Percentiles rank a stretch among this genome's conserved stretches.
phyloP scores from a whole-genome alignment of 2,888 invertebrate species.

The Drosophila formosana region DNA sequence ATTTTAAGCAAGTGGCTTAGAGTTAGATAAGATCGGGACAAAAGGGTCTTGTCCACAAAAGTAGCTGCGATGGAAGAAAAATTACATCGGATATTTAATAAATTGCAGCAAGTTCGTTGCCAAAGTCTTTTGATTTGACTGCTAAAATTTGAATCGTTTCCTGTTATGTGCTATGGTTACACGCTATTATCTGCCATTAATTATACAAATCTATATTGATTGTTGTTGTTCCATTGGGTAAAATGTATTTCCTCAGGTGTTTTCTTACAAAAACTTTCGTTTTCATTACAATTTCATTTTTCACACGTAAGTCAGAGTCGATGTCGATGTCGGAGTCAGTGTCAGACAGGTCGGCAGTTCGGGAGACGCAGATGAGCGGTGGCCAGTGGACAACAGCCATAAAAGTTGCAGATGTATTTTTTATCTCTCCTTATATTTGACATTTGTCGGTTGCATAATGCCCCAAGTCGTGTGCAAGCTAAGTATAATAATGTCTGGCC shows the following conservation, averaged over 20 bases:
- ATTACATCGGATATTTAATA: conserved; percentile 2
- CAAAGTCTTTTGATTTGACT: conserved; percentile 69
- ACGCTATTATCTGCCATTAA: conserved; percentile 11
- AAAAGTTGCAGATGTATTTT: conserved; percentile 16
- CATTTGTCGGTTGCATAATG: conserved; percentile 60
- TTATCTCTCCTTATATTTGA: conserved; percentile 51
- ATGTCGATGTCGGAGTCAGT: conserved; percentile 15
- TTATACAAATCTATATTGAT: conserved; percentile 29
- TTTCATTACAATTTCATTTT: conserved; percentile 61
- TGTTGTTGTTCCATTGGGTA: conserved; percentile 9
- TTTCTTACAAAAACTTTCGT: conserved; percentile 61
- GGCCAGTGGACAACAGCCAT: conserved; percentile 40
- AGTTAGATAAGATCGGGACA: neutral
- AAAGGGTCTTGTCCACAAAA: neutral
- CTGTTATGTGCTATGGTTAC: conserved; percentile 21
- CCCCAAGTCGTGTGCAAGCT: conserved; percentile 41
- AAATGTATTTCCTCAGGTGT: conserved; percentile 42
- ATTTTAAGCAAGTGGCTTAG: neutral
- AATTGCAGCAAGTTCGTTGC: conserved; percentile 61
- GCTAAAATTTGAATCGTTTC: conserved; percentile 26
- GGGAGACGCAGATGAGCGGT: conserved; percentile 25
- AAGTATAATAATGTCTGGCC: conserved; percentile 26
- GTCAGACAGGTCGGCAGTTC: conserved; percentile 21
- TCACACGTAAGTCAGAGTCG: conserved; percentile 50
- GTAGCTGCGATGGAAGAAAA: neutral